These are phyloP conservation scores for Heteromormyrus szaboi DNA, from an alignment of 2,797 vertebrate genomes.

Conservation along the genomic window DNA sequence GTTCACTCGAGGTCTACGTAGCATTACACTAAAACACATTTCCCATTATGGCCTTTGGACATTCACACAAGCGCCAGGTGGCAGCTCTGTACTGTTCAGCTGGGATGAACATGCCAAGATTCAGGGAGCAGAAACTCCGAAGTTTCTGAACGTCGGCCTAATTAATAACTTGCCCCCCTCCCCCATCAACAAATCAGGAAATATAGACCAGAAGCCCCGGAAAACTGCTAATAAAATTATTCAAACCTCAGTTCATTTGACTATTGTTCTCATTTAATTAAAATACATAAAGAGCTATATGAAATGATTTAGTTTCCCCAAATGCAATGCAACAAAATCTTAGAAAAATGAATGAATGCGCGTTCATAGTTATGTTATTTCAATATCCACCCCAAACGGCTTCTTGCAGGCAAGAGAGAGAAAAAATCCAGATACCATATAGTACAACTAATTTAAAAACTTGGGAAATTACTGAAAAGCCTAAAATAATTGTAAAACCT, in stretches of 20 bases:
- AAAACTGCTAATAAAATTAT: neutral
- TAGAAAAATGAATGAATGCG: neutral
- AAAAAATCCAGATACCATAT: neutral
- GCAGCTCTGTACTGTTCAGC: neutral
- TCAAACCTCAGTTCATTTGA: neutral
- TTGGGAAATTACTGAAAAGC: neutral
- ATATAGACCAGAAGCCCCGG: neutral
- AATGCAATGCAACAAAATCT: neutral
- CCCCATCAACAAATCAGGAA: neutral
- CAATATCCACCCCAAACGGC: neutral
- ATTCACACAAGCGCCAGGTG: neutral
- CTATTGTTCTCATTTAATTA: neutral
- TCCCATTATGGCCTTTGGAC: neutral
- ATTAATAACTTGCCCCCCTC: neutral
- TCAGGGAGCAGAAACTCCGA: neutral
- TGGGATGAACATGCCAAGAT: neutral
- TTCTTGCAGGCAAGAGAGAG: neutral
- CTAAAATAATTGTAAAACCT: neutral
- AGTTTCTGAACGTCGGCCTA: neutral
- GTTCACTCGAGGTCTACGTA: neutral
- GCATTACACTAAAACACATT: neutral
- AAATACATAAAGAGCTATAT: neutral
- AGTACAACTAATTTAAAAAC: neutral
- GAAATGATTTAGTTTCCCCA: neutral
- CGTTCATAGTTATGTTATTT: neutral